Evolutionary conservation across 1,140 invertebrate species (phyloP).

Genomic region (Hypsibius dujardini): DNA sequence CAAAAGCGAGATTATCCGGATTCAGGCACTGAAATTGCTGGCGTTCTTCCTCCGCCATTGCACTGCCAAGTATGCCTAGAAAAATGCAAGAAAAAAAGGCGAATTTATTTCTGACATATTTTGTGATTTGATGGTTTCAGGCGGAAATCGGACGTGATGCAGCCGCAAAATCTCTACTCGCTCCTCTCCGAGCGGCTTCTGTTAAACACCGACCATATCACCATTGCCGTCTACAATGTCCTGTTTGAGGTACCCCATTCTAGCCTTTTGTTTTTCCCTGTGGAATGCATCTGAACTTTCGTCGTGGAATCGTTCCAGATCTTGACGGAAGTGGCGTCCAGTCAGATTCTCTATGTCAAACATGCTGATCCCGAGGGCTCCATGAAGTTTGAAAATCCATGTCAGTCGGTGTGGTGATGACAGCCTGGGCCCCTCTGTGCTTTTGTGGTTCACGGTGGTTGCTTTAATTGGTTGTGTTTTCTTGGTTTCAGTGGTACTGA

Average conservation of each 20-base stretch:
- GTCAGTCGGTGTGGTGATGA: constrained; percentile 42
- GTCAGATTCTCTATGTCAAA: constrained; percentile 73
- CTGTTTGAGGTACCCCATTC: constrained; percentile 62
- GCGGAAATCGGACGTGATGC: constrained; percentile 95
- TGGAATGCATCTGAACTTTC: no score
- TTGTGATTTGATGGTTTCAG: constrained; percentile 38
- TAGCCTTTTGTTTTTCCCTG: no score
- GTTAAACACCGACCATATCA: constrained; percentile 66
- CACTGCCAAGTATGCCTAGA: constrained; percentile 55
- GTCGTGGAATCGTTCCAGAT: constrained; percentile 40
- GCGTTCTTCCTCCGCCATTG: constrained; percentile 82
- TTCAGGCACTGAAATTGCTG: constrained; percentile 84
- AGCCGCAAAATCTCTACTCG: constrained; percentile 90
- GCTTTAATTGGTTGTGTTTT: constrained; percentile 23
- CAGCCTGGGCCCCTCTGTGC: no score
- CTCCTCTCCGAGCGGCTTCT: constrained; percentile 76
- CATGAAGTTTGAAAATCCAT: constrained; percentile 88
- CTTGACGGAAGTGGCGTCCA: constrained; percentile 84
- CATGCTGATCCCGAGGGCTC: constrained; percentile 83
- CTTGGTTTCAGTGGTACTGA: constrained; percentile 67
- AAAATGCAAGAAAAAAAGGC: not conserved
- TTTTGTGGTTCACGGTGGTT: not conserved
- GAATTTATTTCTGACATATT: constrained; percentile 19
- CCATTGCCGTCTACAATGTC: constrained; percentile 87
- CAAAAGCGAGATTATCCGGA: constrained; percentile 77